Evolutionary conservation across 2,888 invertebrate genomes (phyloP).

Genomic region (Lithophane semibrunnea): DNA sequence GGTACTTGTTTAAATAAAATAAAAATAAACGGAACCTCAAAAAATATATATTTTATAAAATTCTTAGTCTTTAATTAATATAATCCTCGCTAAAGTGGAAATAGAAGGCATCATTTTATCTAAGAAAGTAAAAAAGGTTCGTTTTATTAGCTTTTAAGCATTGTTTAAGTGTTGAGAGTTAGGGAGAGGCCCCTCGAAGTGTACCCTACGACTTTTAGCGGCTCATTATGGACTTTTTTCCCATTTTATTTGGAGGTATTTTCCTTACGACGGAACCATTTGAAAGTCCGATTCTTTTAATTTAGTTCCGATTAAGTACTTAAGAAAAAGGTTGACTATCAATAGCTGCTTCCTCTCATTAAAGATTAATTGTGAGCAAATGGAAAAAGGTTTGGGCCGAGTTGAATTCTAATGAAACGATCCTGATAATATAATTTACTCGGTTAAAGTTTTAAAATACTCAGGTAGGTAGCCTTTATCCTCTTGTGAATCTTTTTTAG

Average conservation of each 20-base stretch:
- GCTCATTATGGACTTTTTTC: slow-evolving; percentile 86
- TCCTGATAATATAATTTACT: slow-evolving; percentile 59
- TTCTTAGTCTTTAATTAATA: slow-evolving; percentile 73
- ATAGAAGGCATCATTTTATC: slow-evolving; percentile 68
- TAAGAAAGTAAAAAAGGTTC: slow-evolving; percentile 83
- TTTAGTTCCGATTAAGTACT: slow-evolving; percentile 62
- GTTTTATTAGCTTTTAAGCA: slow-evolving; percentile 87
- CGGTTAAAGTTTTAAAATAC: slow-evolving; percentile 50
- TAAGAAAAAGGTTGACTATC: slow-evolving; percentile 61
- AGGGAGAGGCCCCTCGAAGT: slow-evolving; percentile 80
- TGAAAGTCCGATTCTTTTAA: slow-evolving; percentile 75
- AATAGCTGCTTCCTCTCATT: slow-evolving; percentile 57
- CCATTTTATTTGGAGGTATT: slow-evolving; percentile 78
- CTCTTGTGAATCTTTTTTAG: slow-evolving; percentile 44
- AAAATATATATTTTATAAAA: slow-evolving; percentile 22
- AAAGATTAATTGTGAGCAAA: slow-evolving; percentile 64
- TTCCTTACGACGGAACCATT: slow-evolving; percentile 75
- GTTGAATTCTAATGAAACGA: slow-evolving; percentile 59
- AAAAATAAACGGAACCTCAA: neutral
- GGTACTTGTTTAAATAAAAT: neutral
- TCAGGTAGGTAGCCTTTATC: slow-evolving; percentile 57
- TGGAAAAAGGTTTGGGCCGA: slow-evolving; percentile 60
- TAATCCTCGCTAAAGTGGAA: slow-evolving; percentile 73
- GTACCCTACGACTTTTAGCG: slow-evolving; percentile 82
- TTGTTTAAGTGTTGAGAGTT: slow-evolving; percentile 86